Evolutionary conservation across 2,113 vertebrate genomes (phyloP).

Genomic region (Amazona vittata): DNA sequence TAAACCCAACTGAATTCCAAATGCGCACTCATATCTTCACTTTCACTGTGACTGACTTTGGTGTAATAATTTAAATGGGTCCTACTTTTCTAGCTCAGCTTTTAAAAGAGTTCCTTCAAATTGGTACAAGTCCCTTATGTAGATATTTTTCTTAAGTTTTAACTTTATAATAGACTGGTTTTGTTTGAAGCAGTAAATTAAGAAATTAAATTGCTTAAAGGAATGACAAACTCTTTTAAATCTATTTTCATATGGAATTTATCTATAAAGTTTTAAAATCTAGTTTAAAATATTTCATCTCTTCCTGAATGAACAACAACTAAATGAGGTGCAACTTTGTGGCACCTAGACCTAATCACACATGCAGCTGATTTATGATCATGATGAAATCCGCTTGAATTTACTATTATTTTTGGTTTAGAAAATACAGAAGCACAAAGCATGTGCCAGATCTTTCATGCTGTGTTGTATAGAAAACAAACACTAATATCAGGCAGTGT

Average conservation of each 20-base stretch:
- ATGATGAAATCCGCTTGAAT: conserved; percentile 21
- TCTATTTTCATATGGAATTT: neutral
- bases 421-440: conserved; percentile 9
- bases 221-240: neutral
- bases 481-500: neutral
- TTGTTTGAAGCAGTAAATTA: neutral
- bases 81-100: neutral
- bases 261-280: neutral
- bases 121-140: neutral
- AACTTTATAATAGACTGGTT: neutral
- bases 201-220: neutral
- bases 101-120: neutral
- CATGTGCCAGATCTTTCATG: neutral
- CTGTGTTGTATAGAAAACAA: conserved; percentile 14
- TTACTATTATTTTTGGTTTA: neutral
- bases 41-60: neutral
- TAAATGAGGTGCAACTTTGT: neutral
- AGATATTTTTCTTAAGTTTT: neutral
- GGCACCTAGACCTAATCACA: neutral
- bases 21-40: neutral
- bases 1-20: neutral
- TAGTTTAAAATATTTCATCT: neutral
- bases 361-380: neutral
- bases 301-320: neutral
- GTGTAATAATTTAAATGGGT: neutral